phyloP scores from a whole-genome alignment of 53 echinoderm and acorn worm species.

The Holothuria scabra region DNA sequence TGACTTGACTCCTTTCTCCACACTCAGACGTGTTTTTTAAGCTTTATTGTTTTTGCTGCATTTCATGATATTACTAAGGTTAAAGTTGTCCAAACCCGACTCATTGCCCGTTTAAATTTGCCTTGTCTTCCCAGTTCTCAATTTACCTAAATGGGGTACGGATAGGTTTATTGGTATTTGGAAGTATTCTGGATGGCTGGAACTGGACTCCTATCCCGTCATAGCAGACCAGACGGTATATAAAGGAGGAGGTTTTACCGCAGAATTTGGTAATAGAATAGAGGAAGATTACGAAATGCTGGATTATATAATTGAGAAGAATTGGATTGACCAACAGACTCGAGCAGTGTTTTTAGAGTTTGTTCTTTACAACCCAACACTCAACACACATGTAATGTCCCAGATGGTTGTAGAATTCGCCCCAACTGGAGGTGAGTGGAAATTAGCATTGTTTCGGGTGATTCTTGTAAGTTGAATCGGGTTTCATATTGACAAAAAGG shows the following conservation, averaged over 20 bases:
- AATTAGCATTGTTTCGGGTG: background rate
- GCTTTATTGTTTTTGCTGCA: no score
- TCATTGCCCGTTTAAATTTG: background rate
- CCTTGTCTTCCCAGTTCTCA: background rate
- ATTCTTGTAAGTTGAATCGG: background rate
- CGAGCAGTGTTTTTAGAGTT: slow-evolving; percentile 84
- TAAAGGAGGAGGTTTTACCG: slow-evolving; percentile 79
- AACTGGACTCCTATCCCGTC: slow-evolving; percentile 81
- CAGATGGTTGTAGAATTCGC: slow-evolving; percentile 73
- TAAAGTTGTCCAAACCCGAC: no score
- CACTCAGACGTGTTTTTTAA: no score
- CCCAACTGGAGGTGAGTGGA: slow-evolving; percentile 76
- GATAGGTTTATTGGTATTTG: slow-evolving; percentile 59
- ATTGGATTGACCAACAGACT: slow-evolving; percentile 87
- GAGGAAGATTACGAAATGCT: slow-evolving; percentile 70
- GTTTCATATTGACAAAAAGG: no score
- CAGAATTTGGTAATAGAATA: slow-evolving; percentile 62
- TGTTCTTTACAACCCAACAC: slow-evolving; percentile 75
- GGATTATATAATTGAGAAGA: slow-evolving; percentile 59
- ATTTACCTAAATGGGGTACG: slow-evolving; percentile 56
- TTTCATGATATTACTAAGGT: no score
- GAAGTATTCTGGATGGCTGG: slow-evolving; percentile 84
- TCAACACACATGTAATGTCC: slow-evolving; percentile 67
- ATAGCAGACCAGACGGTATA: slow-evolving; percentile 63
- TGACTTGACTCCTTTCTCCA: no score